Evolutionary conservation across 1,140 invertebrate species (phyloP), one percentile per base, ranked within the genome.

Genomic region (Dendrolimus kikuchii): DNA sequence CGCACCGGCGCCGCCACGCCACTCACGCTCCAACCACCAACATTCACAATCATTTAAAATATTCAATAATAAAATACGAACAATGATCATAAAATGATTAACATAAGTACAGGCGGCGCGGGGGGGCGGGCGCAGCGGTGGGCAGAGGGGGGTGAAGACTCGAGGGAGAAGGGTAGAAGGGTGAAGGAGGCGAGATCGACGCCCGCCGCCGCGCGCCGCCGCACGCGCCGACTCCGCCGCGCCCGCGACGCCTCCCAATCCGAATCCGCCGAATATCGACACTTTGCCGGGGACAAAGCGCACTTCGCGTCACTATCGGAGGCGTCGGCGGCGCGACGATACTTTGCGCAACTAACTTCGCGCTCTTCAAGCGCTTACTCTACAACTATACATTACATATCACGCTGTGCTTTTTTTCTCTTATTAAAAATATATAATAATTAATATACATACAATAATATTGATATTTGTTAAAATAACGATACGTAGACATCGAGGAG

Each of bases 391-490:
- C 79, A 81, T 82, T 85, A 82, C 77, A 85, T 86, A 84, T 86
- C 81, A 84, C 82, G 79, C 80, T 81, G 81, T 82, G 82, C 81
- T 84, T 82, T 81, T 23, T 81, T 80, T 80, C 53, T 77, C 74
- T 86, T 82, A 82, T 80, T 78, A 82, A 86, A 83, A 86, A 81
- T 84, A 86, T 84, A 79, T 77, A 74, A 75, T 70, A 81, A 79
- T 77, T 74, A 77, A 81, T 85, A 85, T 82, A 83, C 74, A 81
- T 83, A 85, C 80, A 81, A 77, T 77, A 78, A 84, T 82, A 84
- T 83, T 86, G 82, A 86, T 86, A 86, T 86, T 80, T 83, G 77
- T 81, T 80, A 78, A 83, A 83, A 74, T 79, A 81, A 83, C 80
- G 80, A 83, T 83, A 83, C 80, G 80, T 79, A 81, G 77, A 79